Evolutionary conservation across 2,797 vertebrate species (phyloP).

Genomic region (Galagoides demidoff): DNA sequence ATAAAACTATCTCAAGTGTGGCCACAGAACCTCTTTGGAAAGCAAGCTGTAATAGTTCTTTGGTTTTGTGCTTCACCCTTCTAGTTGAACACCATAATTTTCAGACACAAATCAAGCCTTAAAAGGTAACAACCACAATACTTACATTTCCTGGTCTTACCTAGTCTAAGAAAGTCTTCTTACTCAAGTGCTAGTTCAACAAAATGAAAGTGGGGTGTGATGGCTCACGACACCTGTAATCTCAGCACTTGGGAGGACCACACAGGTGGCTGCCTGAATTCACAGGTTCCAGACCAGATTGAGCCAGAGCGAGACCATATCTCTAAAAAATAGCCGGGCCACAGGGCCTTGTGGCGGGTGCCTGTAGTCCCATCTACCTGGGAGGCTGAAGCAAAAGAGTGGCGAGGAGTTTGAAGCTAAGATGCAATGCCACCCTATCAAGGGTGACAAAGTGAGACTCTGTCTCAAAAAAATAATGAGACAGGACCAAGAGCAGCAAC

Average conservation of each 20-base stretch:
- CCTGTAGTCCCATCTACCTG: too few relatives aligned
- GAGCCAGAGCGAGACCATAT: too few relatives aligned
- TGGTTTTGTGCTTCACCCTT: not conserved
- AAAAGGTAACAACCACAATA: not conserved
- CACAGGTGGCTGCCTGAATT: too few relatives aligned
- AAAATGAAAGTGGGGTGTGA: not conserved
- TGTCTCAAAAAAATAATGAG: not conserved
- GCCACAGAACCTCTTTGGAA: not conserved
- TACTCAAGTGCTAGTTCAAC: conserved; percentile 42
- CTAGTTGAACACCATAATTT: not conserved
- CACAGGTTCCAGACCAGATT: too few relatives aligned
- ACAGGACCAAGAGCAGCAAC: conserved; percentile 8
- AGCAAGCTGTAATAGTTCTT: not conserved
- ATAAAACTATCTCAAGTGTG: not conserved
- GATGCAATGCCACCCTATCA: too few relatives aligned
- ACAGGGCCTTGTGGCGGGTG: too few relatives aligned
- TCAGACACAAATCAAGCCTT: not conserved
- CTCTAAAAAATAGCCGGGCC: too few relatives aligned
- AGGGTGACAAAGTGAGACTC: too few relatives aligned
- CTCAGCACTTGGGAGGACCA: too few relatives aligned
- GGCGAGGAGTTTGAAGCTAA: too few relatives aligned
- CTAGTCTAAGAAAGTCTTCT: conserved; percentile 5
- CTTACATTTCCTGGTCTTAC: not conserved
- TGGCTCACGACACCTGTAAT: too few relatives aligned
- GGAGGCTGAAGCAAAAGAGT: too few relatives aligned